Percentiles rank a stretch among this genome's conserved stretches.
These are phyloP conservation scores for Cydia pomonella DNA, from an alignment of 1,140 invertebrate genomes.

Conservation along the genomic window DNA sequence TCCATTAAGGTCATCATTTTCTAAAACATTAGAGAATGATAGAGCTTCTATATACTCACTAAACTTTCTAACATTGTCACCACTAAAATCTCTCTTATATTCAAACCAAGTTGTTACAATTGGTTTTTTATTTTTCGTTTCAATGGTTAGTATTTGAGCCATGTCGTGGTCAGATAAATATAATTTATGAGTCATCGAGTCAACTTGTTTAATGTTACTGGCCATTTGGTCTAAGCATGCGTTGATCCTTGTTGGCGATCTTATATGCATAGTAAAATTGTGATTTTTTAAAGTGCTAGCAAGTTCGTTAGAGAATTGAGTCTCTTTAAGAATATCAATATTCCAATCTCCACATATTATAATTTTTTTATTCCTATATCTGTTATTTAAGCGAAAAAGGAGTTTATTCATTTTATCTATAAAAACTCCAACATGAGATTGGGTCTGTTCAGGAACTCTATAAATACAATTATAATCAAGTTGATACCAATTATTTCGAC, in stretches of 20 bases:
- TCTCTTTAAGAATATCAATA: too few relatives aligned
- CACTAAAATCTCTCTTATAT: conserved; percentile 14
- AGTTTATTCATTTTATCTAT: too few relatives aligned
- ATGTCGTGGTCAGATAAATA: conserved; percentile 34
- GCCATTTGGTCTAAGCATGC: not conserved
- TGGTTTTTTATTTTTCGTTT: not conserved
- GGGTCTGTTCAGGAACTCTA: not conserved
- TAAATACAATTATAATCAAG: not conserved
- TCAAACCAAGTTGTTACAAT: not conserved
- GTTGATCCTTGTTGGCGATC: conserved; percentile 23
- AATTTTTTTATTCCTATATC: too few relatives aligned
- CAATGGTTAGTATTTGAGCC: conserved; percentile 11
- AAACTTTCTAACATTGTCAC: conserved; percentile 4
- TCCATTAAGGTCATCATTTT: not conserved
- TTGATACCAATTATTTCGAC: too few relatives aligned
- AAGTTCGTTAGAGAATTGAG: not conserved
- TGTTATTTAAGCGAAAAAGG: too few relatives aligned
- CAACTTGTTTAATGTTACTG: conserved; percentile 34
- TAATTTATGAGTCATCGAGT: not conserved
- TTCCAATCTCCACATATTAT: too few relatives aligned
- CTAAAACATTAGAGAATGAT: not conserved
- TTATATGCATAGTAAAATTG: conserved; percentile 33
- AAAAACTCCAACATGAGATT: not conserved
- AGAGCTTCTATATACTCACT: not conserved
- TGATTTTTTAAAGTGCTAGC: not conserved